Evolutionary conservation across 1,140 invertebrate genomes (phyloP), one percentile per base, ranked within the genome.

Genomic region (Saccostrea glomerata): DNA sequence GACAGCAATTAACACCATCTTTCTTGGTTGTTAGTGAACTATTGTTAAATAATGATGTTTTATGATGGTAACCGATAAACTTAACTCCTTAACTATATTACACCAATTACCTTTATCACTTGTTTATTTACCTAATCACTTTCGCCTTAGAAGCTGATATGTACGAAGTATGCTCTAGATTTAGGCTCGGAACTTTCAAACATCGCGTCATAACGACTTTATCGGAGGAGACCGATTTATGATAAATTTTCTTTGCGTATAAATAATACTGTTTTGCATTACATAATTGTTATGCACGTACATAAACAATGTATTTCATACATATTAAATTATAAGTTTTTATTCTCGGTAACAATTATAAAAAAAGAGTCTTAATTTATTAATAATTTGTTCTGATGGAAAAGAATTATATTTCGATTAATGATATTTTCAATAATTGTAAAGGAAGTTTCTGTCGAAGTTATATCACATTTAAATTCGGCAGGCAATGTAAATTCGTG

Each of bases 81-180:
- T 36, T 66, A 47, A 63, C 58, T 6, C n/a, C 58, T 63, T 63
- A 77, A 77, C 70, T 77, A 12, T 77, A 77, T 77, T 30, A 36
- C 30, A 25, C 70, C 30, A 25, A 77, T 77, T 77, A 77, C 23
- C 13, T 77, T 77, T 77, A 77, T 77, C 70, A 36, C 30, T 77
- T 77, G 70, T 77, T 77, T 77, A 77, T 77, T 77, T 77, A 30
- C 25, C 70, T 77, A 77, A 77, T 77, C 70, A 77, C 70, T 30
- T 77, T 77, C 25, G 70, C 13, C 15, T 3, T 77, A 63, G 70
- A 30, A 77, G 11, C 4, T 30, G 70, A 77, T 77, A 77, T 17
- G 25, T 77, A 25, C 2, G 25, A 77, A 36, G 25, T 77, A 30
- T 77, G 70, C 12, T 77, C 25, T 30, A 30, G 70, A 30, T 77